Percentiles rank a stretch among this genome's conserved stretches.
Conservation (phyloP, 2,797 vertebrate genomes). For the Babyrousa celebensis region DNA sequence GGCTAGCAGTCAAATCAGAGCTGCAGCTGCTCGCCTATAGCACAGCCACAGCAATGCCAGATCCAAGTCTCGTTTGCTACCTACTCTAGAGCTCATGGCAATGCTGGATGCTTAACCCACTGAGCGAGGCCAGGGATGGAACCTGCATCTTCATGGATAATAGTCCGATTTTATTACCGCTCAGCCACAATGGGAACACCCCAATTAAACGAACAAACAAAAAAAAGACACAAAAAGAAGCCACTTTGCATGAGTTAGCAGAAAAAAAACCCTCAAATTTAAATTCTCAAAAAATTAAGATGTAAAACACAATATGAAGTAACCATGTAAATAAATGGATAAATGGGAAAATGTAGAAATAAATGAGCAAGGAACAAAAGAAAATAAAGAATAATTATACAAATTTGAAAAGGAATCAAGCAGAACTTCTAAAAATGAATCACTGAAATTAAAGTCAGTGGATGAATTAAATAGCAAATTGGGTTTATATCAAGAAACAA, state of each 20-base stretch:
- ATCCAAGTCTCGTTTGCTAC: too few relatives aligned
- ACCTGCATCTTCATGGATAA: too few relatives aligned
- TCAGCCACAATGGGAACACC: not conserved
- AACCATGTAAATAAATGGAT: slow-evolving; percentile 6
- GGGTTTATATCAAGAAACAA: not conserved
- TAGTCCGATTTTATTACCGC: too few relatives aligned
- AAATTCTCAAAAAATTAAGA: slow-evolving; percentile 66
- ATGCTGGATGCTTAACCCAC: too few relatives aligned
- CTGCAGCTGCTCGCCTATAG: too few relatives aligned
- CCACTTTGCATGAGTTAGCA: not conserved
- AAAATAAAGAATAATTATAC: not conserved
- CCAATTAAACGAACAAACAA: not conserved
- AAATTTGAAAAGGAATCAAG: slow-evolving; percentile 36
- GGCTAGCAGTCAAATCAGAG: too few relatives aligned
- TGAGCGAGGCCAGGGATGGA: too few relatives aligned
- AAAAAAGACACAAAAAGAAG: not conserved
- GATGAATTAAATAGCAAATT: slow-evolving; percentile 1
- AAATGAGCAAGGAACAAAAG: slow-evolving; percentile 13
- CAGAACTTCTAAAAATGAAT: slow-evolving; percentile 6
- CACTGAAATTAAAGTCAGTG: slow-evolving; percentile 11
- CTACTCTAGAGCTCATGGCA: too few relatives aligned
- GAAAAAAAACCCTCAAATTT: not conserved
- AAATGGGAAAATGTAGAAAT: not conserved
- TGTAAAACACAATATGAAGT: slow-evolving; percentile 14
- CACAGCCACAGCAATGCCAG: too few relatives aligned